phyloP scores from a whole-genome alignment of 2,113 vertebrate genomes.

The Dromiciops gliroides region DNA sequence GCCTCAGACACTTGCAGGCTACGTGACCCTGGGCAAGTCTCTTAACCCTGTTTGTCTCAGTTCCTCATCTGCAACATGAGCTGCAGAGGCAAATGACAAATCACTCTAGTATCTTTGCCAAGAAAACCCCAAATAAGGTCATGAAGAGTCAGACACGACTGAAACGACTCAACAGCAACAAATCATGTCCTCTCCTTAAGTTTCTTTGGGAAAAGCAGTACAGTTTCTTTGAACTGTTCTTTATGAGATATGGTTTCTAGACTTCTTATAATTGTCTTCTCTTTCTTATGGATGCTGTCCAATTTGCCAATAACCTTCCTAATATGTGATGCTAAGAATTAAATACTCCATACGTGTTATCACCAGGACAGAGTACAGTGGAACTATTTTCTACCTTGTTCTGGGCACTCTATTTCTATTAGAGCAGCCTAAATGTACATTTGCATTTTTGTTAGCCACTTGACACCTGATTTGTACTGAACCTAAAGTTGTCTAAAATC shows the following conservation, averaged over 20 bases:
- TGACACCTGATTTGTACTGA: background rate
- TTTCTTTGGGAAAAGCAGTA: background rate
- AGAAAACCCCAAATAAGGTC: background rate
- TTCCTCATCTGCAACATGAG: background rate
- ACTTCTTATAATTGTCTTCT: background rate
- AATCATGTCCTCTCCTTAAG: background rate
- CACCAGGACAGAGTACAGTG: background rate
- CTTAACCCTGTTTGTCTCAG: background rate
- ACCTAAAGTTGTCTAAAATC: background rate
- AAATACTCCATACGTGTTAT: background rate
- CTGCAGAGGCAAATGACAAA: background rate
- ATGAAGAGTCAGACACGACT: background rate
- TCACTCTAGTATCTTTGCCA: background rate
- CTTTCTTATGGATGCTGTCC: background rate
- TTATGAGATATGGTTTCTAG: background rate
- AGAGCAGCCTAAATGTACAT: background rate
- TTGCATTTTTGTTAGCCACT: background rate
- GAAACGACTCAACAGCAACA: background rate
- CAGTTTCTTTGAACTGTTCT: too few relatives aligned
- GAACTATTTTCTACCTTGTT: background rate
- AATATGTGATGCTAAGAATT: background rate
- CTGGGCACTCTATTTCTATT: too few relatives aligned
- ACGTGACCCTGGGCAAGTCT: background rate
- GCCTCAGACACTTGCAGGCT: background rate
- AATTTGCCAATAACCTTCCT: background rate